Evolutionary conservation across 2,888 invertebrate species (phyloP).

Genomic region (Nemoura dubitans): DNA sequence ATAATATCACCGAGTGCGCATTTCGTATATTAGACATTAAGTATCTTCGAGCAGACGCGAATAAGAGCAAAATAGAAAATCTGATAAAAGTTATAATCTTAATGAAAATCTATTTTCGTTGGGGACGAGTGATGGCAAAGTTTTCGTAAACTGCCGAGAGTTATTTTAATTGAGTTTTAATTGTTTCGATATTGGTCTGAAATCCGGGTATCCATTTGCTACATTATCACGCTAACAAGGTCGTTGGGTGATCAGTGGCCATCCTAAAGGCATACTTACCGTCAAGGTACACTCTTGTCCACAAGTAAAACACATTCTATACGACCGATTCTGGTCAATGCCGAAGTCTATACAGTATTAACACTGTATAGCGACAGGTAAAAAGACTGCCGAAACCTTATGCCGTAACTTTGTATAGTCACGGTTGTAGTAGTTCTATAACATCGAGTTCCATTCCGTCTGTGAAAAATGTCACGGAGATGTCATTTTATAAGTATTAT

Average conservation of each 20-base stretch:
- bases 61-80: background rate
- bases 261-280: background rate
- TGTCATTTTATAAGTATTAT: no score
- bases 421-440: no score
- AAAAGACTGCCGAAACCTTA: no score
- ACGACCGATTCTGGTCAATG: background rate
- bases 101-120: conserved; percentile 5
- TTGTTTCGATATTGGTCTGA: background rate
- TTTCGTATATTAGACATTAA: background rate
- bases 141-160: background rate
- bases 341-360: no score
- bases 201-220: background rate
- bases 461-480: no score
- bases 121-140: background rate
- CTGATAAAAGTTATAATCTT: background rate
- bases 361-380: no score
- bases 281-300: background rate
- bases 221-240: background rate
- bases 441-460: no score
- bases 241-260: background rate
- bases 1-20: background rate
- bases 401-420: no score
- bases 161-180: background rate
- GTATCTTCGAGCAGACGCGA: background rate
- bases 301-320: background rate